Conservation (phyloP, 2,888 invertebrate genomes). For the Dioctria rufipes region DNA sequence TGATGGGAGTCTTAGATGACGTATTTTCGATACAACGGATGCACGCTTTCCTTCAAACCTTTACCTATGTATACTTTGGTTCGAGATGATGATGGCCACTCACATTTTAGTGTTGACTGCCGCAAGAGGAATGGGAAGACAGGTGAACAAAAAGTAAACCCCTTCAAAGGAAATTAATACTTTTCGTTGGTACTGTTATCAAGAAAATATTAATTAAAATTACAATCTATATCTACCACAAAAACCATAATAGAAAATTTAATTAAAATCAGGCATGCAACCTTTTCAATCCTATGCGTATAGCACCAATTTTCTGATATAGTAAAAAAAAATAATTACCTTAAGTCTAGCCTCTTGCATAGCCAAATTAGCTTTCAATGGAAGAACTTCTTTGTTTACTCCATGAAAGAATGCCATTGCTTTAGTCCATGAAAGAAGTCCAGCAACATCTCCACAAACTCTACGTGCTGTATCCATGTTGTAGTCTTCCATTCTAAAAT, state of each 20-base stretch:
- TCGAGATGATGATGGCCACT: too few species aligned
- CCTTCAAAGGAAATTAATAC: too few species aligned
- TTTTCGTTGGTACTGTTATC: background rate
- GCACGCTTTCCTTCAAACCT: too few species aligned
- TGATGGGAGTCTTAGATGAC: too few species aligned
- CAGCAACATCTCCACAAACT: constrained; percentile 97
- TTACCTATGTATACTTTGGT: too few species aligned
- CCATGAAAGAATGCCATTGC: constrained; percentile 96
- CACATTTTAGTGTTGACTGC: too few species aligned
- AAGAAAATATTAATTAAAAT: background rate
- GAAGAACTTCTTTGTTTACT: constrained; percentile 96
- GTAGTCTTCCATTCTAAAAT: constrained; percentile 96
- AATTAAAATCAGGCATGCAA: background rate
- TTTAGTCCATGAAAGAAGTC: constrained; percentile 95
- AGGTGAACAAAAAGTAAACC: too few species aligned
- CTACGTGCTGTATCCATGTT: constrained; percentile 96
- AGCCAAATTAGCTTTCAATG: constrained; percentile 92
- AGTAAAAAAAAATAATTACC: constrained; percentile 67
- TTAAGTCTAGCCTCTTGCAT: constrained; percentile 91
- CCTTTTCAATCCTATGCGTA: background rate
- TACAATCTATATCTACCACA: too few species aligned
- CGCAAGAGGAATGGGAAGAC: too few species aligned
- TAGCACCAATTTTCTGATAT: background rate
- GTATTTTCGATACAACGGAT: too few species aligned
- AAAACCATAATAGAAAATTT: too few species aligned